phyloP scores from a whole-genome alignment of 1,140 invertebrate genomes.

The Eriocheir sinensis region DNA sequence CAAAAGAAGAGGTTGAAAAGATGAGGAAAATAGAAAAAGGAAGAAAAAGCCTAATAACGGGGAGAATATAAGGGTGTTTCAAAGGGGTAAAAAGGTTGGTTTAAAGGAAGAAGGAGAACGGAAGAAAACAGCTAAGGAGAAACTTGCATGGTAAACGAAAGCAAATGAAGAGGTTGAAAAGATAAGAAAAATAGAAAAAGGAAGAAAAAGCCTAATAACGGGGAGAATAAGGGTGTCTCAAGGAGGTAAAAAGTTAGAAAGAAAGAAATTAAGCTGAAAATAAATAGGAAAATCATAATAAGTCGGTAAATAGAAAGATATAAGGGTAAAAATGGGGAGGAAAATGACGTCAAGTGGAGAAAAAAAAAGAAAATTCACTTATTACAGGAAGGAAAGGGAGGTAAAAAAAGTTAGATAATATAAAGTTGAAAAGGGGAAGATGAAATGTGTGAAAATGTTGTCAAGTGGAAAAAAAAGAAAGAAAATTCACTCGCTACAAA shows the following conservation, averaged over 20 bases:
- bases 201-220: background rate
- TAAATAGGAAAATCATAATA: background rate
- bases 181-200: background rate
- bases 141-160: background rate
- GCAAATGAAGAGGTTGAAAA: background rate
- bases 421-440: background rate
- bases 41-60: background rate
- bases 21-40: background rate
- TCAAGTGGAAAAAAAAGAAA: background rate
- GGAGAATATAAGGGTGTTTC: background rate
- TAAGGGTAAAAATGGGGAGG: background rate
- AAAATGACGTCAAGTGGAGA: slow-evolving; percentile 10
- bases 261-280: background rate
- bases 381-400: background rate
- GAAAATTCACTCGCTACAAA: no score
- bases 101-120: background rate
- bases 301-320: background rate
- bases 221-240: background rate
- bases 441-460: background rate
- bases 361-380: background rate
- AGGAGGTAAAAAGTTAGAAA: background rate
- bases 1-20: background rate
- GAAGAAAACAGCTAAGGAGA: background rate
- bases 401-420: background rate
- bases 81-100: background rate